Evolutionary conservation across 2,888 invertebrate genomes (phyloP).

Genomic region (Malacosoma neustria): DNA sequence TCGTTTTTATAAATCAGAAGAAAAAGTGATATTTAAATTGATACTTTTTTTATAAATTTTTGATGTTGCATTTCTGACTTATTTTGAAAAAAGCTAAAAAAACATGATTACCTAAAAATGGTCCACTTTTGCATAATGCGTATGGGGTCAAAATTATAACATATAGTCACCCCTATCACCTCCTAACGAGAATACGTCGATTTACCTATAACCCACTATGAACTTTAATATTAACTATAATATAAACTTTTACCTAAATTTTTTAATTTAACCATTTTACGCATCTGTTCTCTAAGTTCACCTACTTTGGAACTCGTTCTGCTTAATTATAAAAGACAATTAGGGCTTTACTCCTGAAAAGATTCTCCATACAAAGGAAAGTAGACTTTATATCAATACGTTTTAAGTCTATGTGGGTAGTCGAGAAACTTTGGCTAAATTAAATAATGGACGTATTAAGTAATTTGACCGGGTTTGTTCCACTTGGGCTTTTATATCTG

Average conservation of each 20-base stretch:
- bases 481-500: background rate
- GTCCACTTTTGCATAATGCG: too few relatives aligned
- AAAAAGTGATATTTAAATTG: too few relatives aligned
- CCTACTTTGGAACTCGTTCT: constrained; percentile 32
- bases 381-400: constrained; percentile 7
- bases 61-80: too few relatives aligned
- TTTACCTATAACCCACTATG: too few relatives aligned
- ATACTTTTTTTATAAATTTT: too few relatives aligned
- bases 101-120: too few relatives aligned
- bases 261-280: constrained; percentile 43
- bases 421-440: constrained; percentile 11
- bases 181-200: too few relatives aligned
- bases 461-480: constrained; percentile 15
- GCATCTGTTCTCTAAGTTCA: constrained; percentile 33
- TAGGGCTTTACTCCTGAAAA: constrained; percentile 21
- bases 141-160: too few relatives aligned
- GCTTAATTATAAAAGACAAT: constrained; percentile 48
- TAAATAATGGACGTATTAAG: constrained; percentile 31
- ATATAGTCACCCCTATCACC: too few relatives aligned
- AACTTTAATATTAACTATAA: background rate
- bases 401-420: constrained; percentile 10
- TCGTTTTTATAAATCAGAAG: too few relatives aligned
- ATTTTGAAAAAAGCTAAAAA: too few relatives aligned
- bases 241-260: constrained; percentile 10
- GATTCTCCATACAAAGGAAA: constrained; percentile 5